Base-by-base conservation (phyloP, 2,888 invertebrate genomes). In the Agriotes lineatus region DNA sequence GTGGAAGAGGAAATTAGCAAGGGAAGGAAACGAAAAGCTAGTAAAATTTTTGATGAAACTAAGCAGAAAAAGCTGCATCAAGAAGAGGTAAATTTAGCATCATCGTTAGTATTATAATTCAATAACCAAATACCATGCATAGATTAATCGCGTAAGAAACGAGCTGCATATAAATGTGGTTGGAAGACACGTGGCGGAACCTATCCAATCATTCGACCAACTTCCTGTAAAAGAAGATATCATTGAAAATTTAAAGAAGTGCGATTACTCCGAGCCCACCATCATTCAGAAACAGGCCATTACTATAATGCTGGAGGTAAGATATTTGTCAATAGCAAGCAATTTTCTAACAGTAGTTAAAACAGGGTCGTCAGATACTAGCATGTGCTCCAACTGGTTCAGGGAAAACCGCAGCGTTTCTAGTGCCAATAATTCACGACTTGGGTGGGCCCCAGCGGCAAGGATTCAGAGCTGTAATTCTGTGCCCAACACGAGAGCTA, bases 321-420 rank as follows among this genome's bases (percentile, higher is more conserved):
- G 50, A 2, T 19, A 14, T 14, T 48, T 19, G 14, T 2, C 19
- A 48, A 20, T 20, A 19, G 14, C 10, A 44, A 48, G 19, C 4
- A 25, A 22, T 48, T 18, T 20, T 30, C 25, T 25, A 30, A 50
- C 52, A 66, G 20, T 39, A 25, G 18, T 48, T 63, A 35, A 42
- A 72, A 72, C 77, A 93, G 90, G 89, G 90, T 42, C 88, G 95
- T 56, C 94, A 97, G 81, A 84, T 98, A 30, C 88, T 99, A 77
- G 97, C 96, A 0, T 96, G 96, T 82, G 99, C 99, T 0, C 98
- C 98, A 0, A 99, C 99, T 0, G 99, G 99, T 0, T 97, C 97
- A 0, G 99, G 99, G 6, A 99, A 99, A 86, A 99, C 99, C 0
- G 93, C 96, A 0, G 96, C 98, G 0, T 99, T 98, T 84, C 86